Base-by-base conservation (phyloP, 2,888 invertebrate genomes). In the Noctua pronuba region DNA sequence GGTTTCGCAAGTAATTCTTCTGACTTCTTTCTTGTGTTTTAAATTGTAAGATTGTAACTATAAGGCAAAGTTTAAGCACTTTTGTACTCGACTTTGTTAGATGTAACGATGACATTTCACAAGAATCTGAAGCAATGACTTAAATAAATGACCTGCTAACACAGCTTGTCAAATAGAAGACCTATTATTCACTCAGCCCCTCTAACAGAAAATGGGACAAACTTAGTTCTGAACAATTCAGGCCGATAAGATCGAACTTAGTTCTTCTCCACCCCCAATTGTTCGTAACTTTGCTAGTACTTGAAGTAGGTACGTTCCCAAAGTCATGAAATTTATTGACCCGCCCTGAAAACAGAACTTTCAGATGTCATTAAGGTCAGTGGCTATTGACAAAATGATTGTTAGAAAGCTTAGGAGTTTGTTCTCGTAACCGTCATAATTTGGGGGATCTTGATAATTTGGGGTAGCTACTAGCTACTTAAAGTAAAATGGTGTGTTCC, bases 351-450 rank as follows among this genome's bases (percentile, higher is more conserved):
- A 73, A 60, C 44, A 73, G 58, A 86, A 83, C 44, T 73, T 83
- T 55, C 16, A 18, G 28, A 69, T 71, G 79, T 73, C 73, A 84
- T 84, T 86, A 67, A 41, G 84, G 84, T 83, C 86, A 72, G 13
- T 31, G 52, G 55, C 38, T 60, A 67, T 66, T 72, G 72, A 55
- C 38, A 38, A 69, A 73, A 79, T 60, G 31, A 69, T 83, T 72
- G 72, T 73, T 70, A 31, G 55, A 41, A 49, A 60, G 65, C 4
- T 73, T 62, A 24, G 11, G 8, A n/a, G n/a, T 38, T 35, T 38
- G 44, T 69, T 16, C 24, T 11, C 13, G 16, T 55, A 65, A n/a
- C 46, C 31, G 28, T 13, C 18, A 38, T 55, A 6, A 49, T 65
- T 78, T 73, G n/a, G 21, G 13, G 8, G 18, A 52, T 28, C 44